Evolutionary conservation across 2,797 vertebrate species (phyloP), one percentile per base, ranked within the genome.

Genomic region (Gouania willdenowi): DNA sequence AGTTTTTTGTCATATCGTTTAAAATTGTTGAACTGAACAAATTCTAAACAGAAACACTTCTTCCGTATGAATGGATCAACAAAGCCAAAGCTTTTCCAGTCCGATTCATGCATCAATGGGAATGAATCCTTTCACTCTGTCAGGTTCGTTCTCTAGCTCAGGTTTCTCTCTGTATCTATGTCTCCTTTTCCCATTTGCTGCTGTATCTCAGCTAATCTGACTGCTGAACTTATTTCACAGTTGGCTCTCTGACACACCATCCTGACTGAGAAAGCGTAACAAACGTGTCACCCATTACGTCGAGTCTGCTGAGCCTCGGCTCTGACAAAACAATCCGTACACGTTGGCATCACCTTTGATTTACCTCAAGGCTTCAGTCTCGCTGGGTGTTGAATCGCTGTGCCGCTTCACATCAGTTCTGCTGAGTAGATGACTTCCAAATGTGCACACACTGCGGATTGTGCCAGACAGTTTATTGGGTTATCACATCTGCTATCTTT

Each of bases 271-370:
- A 48, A 21, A 16, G 57, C 30, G 49, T 46, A 75, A 12, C 20
- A 21, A 70, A 70, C 29, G 50, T 63, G 72, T 45, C 77, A 69
- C 42, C 79, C 46, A 49, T 73, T 63, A 40, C 56, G 21, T 44
- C 40, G 39, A 50, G 75, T 69, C 67, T 53, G 54, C 50, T 47
- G 55, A 58, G 66, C 70, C 72, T 73, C 39, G 28, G 36, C 57
- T 65, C 64, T 77, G 71, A 79, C 76, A 75, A 68, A 75, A 61
- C 75, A 73, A 73, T 81, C 75, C 66, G 17, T 51, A 58, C 68
- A 15, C 53, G 28, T 64, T 37, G 46, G n/a, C 71, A 55, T 81
- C 75, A 66, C 34, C 71, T 74, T 70, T 66, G 50, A 67, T 77
- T 79, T 72, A 58, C 27, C 64, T 64, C 44, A 3, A 56, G 54